Base-by-base conservation (phyloP, 2,888 invertebrate species). In the Nipponacmea schrenckii region DNA sequence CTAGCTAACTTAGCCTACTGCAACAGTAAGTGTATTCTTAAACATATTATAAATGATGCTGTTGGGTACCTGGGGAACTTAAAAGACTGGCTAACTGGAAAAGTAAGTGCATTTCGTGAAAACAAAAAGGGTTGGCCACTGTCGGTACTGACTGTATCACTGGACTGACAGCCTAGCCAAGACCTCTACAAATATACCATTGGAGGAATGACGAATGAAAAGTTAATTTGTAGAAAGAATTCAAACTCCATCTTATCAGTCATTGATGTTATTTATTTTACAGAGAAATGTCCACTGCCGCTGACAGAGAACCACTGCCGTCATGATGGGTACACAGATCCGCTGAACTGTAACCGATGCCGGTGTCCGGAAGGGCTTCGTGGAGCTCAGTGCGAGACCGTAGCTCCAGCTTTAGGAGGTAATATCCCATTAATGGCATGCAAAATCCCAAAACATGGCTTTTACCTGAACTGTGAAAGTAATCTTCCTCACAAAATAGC, bases 291-390 rank as follows among this genome's bases (percentile, higher is more conserved):
- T 72, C 67, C 76, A 56, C 50, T 64, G 5, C 64, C 68, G 10
- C 46, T 63, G n/a, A 46, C 64, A 48, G 26, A 39, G 0, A 74
- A 74, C 17, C 65, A 71, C 10, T 87, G 87, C 72, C 75, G 75
- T 31, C 73, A 86, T 69, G 86, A 86, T 20, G 87, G 87, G 0
- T 87, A 87, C 76, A 86, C 85, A 69, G 87, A 87, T 73, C 87
- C 87, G 15, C 81, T 80, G 64, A 80, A 83, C 70, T 87, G 87
- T 74, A 75, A 79, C 64, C 66, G 76, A 31, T 87, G 87, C 75
- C 75, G 86, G 15, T 87, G 87, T 74, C 83, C 87, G 0, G 85
- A 85, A 17, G 87, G 87, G 2, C 78, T 87, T 46, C 76, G 77
- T 1, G 87, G 87, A 10, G 72, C 74, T 27, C 78, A 73, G 66